phyloP scores from a whole-genome alignment of 2,797 vertebrate species.

The Muscicapa comitata region DNA sequence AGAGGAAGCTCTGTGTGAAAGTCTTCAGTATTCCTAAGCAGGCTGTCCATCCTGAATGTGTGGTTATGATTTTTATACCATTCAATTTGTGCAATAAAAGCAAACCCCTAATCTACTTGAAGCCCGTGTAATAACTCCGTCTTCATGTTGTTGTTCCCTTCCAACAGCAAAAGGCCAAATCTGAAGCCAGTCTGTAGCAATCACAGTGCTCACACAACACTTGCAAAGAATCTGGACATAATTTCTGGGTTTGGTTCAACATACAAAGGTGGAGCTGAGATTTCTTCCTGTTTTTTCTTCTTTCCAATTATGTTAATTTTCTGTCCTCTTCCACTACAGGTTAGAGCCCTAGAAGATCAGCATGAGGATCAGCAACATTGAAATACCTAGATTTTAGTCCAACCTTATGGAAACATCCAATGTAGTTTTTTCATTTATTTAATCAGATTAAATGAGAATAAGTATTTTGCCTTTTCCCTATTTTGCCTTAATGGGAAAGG shows the following conservation, averaged over 20 bases:
- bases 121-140: fast-evolving
- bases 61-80: not conserved
- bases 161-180: not conserved
- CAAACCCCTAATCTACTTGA: not conserved
- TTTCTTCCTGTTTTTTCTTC: not conserved
- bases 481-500: not conserved
- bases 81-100: not conserved
- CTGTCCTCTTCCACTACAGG: conserved; percentile 1
- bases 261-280: not conserved
- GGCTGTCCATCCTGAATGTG: not conserved
- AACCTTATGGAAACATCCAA: not conserved
- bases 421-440: not conserved
- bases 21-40: not conserved
- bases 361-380: not conserved
- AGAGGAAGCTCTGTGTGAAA: not conserved
- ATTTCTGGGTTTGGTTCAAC: not conserved
- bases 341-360: not conserved
- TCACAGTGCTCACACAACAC: not conserved
- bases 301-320: not conserved
- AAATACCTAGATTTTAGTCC: not conserved
- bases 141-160: not conserved
- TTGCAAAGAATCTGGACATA: not conserved
- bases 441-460: not conserved
- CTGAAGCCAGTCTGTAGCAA: not conserved
- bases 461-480: not conserved